Conservation (phyloP, 1,140 invertebrate species). For the Oreohelix idahoensis region DNA sequence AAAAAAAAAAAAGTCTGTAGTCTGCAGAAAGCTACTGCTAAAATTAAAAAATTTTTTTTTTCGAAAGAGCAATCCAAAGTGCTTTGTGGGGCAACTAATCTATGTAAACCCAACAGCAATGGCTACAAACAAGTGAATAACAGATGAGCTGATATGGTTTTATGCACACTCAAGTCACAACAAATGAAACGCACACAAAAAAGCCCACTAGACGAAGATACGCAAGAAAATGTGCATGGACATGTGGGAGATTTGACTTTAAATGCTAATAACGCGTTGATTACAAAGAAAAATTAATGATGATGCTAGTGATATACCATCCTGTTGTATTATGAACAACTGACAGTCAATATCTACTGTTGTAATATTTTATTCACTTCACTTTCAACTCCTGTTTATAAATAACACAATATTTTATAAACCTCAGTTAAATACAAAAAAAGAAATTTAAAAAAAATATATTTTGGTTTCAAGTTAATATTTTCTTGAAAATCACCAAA, state of each 20-base stretch:
- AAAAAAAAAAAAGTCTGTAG: too few species aligned
- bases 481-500: too few species aligned
- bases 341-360: background rate
- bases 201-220: slow-evolving; percentile 21
- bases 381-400: background rate
- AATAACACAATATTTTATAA: too few species aligned
- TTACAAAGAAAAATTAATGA: background rate
- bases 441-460: too few species aligned
- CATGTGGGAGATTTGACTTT: background rate
- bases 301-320: background rate
- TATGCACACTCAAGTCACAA: slow-evolving; percentile 27
- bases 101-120: slow-evolving; percentile 12
- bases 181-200: slow-evolving; percentile 15
- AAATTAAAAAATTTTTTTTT: too few species aligned
- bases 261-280: background rate
- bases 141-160: slow-evolving; percentile 24
- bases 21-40: too few species aligned
- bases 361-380: background rate
- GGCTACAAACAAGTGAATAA: background rate
- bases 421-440: too few species aligned
- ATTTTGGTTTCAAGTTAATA: too few species aligned
- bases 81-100: background rate
- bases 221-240: slow-evolving; percentile 21
- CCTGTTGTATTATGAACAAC: background rate
- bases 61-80: too few species aligned